These are phyloP conservation scores for Argentina silus DNA, from an alignment of 2,797 vertebrate species.

Conservation along the genomic window DNA sequence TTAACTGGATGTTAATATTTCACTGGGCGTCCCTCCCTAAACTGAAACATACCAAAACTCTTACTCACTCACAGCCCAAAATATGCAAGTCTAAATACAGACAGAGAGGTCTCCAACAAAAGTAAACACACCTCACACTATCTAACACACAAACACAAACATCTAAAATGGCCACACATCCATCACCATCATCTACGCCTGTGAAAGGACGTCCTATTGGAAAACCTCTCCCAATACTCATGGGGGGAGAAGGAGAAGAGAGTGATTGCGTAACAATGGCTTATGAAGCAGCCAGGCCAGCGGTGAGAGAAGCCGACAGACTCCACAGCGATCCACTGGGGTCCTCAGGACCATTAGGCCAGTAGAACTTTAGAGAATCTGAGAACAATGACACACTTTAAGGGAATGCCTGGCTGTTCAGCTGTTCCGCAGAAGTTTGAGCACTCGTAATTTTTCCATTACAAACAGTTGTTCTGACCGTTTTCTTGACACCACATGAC, in stretches of 20 bases:
- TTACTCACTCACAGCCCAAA: neutral
- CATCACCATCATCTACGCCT: neutral
- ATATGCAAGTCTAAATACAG: slow-evolving; percentile 16
- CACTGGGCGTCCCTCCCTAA: neutral
- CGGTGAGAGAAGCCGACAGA: slow-evolving; percentile 5
- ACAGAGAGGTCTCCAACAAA: slow-evolving; percentile 11
- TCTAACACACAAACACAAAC: neutral
- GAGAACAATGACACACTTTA: neutral
- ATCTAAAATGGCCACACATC: neutral
- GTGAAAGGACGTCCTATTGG: neutral
- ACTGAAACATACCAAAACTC: slow-evolving; percentile 20
- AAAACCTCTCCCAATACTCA: neutral
- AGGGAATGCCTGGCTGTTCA: neutral
- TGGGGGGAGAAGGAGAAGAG: slow-evolving; percentile 14
- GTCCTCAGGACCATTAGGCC: slow-evolving; percentile 21
- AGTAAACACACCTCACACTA: neutral
- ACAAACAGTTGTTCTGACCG: slow-evolving; percentile 4
- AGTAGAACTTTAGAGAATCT: slow-evolving; percentile 13
- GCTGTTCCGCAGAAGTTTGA: neutral
- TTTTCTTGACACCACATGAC: neutral
- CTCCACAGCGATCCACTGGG: slow-evolving; percentile 17
- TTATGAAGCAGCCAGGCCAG: slow-evolving; percentile 51
- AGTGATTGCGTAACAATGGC: slow-evolving; percentile 37
- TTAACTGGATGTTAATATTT: slow-evolving; percentile 13
- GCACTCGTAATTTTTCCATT: neutral